These are phyloP conservation scores for Drosophila eohydei DNA, from an alignment of 2,888 invertebrate species.

Conservation along the genomic window DNA sequence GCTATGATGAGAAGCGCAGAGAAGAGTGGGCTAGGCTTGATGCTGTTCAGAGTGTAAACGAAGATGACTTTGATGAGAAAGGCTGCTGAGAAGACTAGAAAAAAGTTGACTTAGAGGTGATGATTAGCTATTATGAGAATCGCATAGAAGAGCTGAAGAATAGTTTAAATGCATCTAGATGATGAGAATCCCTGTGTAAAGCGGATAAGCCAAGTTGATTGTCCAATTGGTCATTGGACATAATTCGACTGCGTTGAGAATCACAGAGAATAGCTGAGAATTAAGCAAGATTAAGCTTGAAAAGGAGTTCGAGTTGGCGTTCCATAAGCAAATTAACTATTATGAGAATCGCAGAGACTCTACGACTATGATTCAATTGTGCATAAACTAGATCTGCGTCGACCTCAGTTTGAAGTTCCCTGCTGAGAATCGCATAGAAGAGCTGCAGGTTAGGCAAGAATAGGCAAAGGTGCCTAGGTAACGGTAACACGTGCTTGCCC, in stretches of 20 bases:
- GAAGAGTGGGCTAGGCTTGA: constrained; percentile 2
- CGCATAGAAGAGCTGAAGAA: neutral
- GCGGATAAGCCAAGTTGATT: neutral
- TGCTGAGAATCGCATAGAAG: neutral
- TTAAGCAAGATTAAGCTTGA: too few relatives aligned
- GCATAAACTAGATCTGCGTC: neutral
- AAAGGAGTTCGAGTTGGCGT: neutral
- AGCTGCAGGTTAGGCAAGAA: neutral
- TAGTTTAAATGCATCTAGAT: neutral
- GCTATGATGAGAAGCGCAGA: constrained; percentile 14
- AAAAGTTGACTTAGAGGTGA: neutral
- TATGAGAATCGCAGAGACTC: neutral
- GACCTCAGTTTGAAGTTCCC: neutral
- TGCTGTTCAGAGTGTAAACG: neutral
- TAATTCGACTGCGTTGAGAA: neutral
- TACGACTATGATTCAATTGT: neutral
- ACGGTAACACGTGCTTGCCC: constrained; percentile 70
- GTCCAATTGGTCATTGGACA: too few relatives aligned
- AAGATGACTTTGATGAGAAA: neutral
- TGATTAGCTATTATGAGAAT: neutral
- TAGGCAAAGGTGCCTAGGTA: neutral
- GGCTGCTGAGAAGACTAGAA: too few relatives aligned
- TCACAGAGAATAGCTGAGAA: neutral
- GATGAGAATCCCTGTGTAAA: too few relatives aligned
- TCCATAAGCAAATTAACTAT: too few relatives aligned